Evolutionary conservation across 2,113 vertebrate genomes (phyloP), one percentile per base, ranked within the genome.

Genomic region (Hucho hucho): DNA sequence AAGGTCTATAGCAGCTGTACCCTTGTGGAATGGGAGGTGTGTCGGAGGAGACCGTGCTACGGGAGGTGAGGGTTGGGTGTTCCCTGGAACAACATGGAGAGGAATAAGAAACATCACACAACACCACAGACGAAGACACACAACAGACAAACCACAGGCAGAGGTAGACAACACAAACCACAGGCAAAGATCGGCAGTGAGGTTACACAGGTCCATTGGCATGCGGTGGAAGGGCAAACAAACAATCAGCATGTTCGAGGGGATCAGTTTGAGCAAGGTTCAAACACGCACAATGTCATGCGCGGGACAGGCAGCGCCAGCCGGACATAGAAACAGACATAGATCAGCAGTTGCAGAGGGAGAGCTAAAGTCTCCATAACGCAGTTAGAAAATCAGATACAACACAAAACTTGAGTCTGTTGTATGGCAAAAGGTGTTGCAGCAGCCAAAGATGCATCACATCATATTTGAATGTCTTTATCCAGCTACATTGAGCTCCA

Each of bases 11-110:
- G 88, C 86, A 79, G 90, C 87, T 91, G 92, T 95, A 94, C 93
- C 93, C 92, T 92, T 91, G 87, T 88, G 91, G 86, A 88, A 87
- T 29, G 88, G 88, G 89, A 83, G 91, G 79, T 59, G 87, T 73
- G 37, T 11, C 37, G 91, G 88, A 90, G 89, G 89, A 86, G 89
- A 53, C 89, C 20, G 70, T 82, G 86, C 88, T 86, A 85, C 92
- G 90, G 92, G 91, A 86, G 93, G 85, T 87, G 90, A 92, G 88
- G 89, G 90, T 93, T 93, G 91, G 87, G 80, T 83, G 74, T 75
- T 86, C 89, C 89, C 91, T 94, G 93, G 86, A 93, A 83, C 85
- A 92, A 89, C 88, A 92, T 80, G 92, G 88, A 92, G 74, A 92
- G 83, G 87, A 66, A 84, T 87, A 75, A 61, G 80, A 83, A 73